A percentile compares a stretch with the other conserved stretches of the same genome.
These are phyloP conservation scores for Macroramphosus scolopax DNA, from an alignment of 2,797 vertebrate species.

Conservation along the genomic window DNA sequence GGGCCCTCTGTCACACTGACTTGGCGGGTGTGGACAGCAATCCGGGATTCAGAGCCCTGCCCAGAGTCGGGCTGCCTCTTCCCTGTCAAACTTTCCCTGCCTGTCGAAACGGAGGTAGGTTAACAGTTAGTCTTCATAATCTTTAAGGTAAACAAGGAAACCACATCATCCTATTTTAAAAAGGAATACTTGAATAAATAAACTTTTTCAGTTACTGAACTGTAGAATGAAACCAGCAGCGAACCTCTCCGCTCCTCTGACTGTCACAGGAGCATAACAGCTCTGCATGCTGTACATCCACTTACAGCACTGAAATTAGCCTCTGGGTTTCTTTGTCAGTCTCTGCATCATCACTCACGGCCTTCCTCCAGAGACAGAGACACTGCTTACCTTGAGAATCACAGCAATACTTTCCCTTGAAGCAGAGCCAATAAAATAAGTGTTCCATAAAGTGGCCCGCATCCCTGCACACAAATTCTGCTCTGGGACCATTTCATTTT, in stretches of 20 bases:
- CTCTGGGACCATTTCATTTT: constrained; percentile 2
- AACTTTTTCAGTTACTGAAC: neutral
- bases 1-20: constrained; percentile 77
- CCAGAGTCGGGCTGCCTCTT: constrained; percentile 81
- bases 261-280: no score
- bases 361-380: constrained; percentile 12
- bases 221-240: constrained; percentile 8
- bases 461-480: constrained; percentile 2
- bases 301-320: constrained; percentile 12
- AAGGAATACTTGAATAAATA: no score
- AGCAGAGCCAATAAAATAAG: constrained; percentile 20
- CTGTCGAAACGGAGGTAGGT: constrained; percentile 88
- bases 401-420: constrained; percentile 17
- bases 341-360: constrained; percentile 18
- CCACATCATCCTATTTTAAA: neutral
- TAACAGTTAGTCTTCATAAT: constrained; percentile 14
- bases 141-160: neutral
- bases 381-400: constrained; percentile 25
- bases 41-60: constrained; percentile 78
- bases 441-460: constrained; percentile 9
- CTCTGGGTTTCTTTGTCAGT: constrained; percentile 16
- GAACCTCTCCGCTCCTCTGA: constrained; percentile 7
- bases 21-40: constrained; percentile 72
- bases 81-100: constrained; percentile 93
- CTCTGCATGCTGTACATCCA: constrained; percentile 10